Base-by-base conservation (phyloP, 2,888 invertebrate genomes). In the Lapara coniferarum region DNA sequence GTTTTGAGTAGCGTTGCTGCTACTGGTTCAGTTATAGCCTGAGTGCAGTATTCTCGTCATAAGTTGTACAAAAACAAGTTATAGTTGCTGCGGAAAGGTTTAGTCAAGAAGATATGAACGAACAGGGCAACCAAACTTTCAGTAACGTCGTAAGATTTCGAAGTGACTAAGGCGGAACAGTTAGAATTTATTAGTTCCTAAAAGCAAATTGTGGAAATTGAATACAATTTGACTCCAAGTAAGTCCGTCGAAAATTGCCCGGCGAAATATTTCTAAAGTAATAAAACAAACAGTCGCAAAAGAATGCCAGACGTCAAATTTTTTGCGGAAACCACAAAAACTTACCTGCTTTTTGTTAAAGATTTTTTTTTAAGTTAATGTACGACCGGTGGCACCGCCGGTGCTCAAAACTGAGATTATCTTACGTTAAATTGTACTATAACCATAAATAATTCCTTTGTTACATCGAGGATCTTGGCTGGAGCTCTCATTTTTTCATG, bases 401-500 rank as follows among this genome's bases (percentile, higher is more conserved):
- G 19, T 55, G 66, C 58, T 66, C 57, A 73, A 75, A 78, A 76
- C 77, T 66, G 72, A 78, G 79, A 82, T 83, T 78, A 83, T 80
- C 80, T 78, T 72, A 74, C 77, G 76, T 79, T 79, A 78, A 79
- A 81, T 76, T 73, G 75, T 71, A 75, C 73, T 74, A 78, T 83
- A 78, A 81, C 77, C 80, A 76, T 82, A 81, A 82, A 77, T 82
- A 77, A 78, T 73, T 76, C 75, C 71, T 73, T 69, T 71, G 70
- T 74, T 74, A 72, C 74, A 30, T 72, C 58, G 57, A 71, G 68
- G 52, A 71, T 71, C 74, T 74, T 66, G 71, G 73, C 72, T n/a
- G n/a, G n/a, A 25, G 72, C 66, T 37, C 66, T 70, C 52, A 52
- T 68, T 70, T 70, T 55, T 68, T 68, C 56, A 56, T 68, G 58